phyloP scores from a whole-genome alignment of 1,140 invertebrate species.

The Episyrphus balteatus region DNA sequence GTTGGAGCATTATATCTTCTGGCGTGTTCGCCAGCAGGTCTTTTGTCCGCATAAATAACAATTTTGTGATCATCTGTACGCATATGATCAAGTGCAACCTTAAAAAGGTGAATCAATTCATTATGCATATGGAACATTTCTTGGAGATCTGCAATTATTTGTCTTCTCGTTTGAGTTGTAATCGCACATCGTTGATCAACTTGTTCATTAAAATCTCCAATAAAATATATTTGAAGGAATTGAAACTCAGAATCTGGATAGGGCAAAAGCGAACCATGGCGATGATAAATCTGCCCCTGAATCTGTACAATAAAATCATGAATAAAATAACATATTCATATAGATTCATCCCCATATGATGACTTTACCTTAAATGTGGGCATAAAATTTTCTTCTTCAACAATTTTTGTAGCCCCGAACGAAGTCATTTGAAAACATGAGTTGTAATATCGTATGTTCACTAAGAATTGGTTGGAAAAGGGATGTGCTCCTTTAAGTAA shows the following conservation, averaged over 20 bases:
- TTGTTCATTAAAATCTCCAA: constrained; percentile 10
- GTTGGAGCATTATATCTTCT: constrained; percentile 34
- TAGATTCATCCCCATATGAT: too few relatives aligned
- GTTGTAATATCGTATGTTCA: constrained; percentile 23
- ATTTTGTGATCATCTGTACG: constrained; percentile 23
- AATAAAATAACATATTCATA: too few relatives aligned
- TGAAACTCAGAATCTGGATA: constrained; percentile 15
- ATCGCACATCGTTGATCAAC: constrained; percentile 13
- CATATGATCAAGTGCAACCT: constrained; percentile 24
- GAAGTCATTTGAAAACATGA: too few relatives aligned
- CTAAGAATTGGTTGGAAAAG: constrained; percentile 31
- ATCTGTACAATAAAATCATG: too few relatives aligned
- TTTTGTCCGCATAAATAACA: constrained; percentile 25
- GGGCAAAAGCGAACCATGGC: constrained; percentile 20
- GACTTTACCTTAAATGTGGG: too few relatives aligned
- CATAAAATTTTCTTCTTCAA: constrained; percentile 30
- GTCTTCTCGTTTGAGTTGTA: constrained; percentile 16
- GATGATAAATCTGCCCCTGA: constrained; percentile 3
- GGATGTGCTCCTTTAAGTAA: constrained; percentile 1
- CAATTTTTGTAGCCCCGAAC: constrained; percentile 11
- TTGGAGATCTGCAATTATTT: constrained; percentile 22
- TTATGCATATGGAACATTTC: constrained; percentile 8
- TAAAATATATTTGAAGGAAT: constrained; percentile 21
- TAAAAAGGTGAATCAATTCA: constrained; percentile 22
- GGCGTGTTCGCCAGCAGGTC: constrained; percentile 29